phyloP scores from a whole-genome alignment of 2,797 vertebrate species.

The Petrocephalus schoutedeni region DNA sequence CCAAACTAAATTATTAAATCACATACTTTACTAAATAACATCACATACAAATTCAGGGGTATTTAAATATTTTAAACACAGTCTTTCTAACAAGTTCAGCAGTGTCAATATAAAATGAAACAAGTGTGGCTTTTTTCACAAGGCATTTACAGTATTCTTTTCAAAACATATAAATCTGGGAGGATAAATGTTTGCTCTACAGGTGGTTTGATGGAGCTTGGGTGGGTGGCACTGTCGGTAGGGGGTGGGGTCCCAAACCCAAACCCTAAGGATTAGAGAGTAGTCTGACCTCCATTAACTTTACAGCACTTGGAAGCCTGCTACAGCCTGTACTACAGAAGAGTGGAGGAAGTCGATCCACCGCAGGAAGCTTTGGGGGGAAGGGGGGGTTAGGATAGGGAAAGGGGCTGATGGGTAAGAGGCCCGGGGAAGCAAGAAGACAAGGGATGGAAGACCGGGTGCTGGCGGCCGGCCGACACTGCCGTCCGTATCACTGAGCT shows the following conservation, averaged over 20 bases:
- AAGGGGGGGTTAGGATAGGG: not conserved
- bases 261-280: not conserved
- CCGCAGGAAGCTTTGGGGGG: not conserved
- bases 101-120: not conserved
- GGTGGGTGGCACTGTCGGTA: not conserved
- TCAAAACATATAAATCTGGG: not conserved
- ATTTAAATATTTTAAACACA: not conserved
- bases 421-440: not conserved
- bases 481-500: not conserved
- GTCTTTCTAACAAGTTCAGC: not conserved
- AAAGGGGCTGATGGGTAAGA: not conserved
- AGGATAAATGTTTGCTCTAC: not conserved
- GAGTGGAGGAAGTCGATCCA: not conserved
- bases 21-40: no score
- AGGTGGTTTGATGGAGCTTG: not conserved
- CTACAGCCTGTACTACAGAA: not conserved
- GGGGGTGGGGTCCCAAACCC: not conserved
- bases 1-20: not conserved
- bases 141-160: not conserved
- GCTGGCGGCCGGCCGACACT: not conserved
- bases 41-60: not conserved
- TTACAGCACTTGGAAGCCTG: not conserved
- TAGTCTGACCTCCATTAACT: not conserved
- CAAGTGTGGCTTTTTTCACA: not conserved
- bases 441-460: not conserved